Conservation (phyloP, 2,113 vertebrate genomes). For the Murina feae region DNA sequence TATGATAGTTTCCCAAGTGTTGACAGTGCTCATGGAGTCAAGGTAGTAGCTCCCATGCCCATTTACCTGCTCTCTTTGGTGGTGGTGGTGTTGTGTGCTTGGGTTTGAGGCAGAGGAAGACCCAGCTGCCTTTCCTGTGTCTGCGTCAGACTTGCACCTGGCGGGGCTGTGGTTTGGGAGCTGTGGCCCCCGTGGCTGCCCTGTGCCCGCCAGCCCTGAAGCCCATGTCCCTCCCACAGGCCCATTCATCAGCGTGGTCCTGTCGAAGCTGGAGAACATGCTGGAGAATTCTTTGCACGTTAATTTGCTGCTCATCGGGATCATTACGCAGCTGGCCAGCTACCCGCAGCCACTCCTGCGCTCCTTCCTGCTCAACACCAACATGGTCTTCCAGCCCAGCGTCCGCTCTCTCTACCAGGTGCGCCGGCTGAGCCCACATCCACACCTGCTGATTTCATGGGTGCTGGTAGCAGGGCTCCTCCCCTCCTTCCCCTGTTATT, state of each 20-base stretch:
- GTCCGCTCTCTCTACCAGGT: slow-evolving; percentile 98
- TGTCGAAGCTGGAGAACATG: slow-evolving; percentile 98
- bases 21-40: neutral
- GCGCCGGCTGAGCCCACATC: neutral
- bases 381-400: slow-evolving; percentile 96
- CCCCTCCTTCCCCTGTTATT: neutral
- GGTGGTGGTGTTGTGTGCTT: too few relatives aligned
- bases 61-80: neutral
- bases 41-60: fast-evolving
- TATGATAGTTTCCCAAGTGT: neutral
- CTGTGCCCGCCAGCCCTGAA: slow-evolving; percentile 2
- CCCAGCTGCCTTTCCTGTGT: fast-evolving
- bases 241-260: slow-evolving; percentile 94
- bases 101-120: neutral
- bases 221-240: slow-evolving; percentile 79
- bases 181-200: neutral
- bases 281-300: slow-evolving; percentile 93
- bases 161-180: neutral
- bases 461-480: neutral
- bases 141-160: neutral
- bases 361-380: slow-evolving; percentile 98
- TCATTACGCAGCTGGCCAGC: slow-evolving; percentile 93
- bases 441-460: fast-evolving
- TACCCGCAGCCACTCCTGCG: slow-evolving; percentile 96
- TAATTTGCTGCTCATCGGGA: slow-evolving; percentile 94